Conservation (phyloP, 2,888 invertebrate genomes). For the Syrphus vitripennis region DNA sequence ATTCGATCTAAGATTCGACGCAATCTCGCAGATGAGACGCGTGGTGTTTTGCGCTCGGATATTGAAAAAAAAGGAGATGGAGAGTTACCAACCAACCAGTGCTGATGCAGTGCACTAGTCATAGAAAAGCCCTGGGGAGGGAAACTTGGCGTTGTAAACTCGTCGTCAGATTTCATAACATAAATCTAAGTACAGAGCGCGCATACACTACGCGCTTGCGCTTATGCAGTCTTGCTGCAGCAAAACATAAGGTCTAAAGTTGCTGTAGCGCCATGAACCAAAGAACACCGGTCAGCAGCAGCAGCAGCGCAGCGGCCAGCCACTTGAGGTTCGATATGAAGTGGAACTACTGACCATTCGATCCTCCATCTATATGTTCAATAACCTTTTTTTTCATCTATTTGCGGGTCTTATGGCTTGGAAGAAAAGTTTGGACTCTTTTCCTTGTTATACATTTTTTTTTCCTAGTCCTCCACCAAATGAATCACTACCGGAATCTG, state of each 20-base stretch:
- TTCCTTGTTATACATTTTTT: not conserved
- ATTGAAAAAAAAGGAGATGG: constrained; percentile 8
- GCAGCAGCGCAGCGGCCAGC: not conserved
- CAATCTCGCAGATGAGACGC: constrained; percentile 58
- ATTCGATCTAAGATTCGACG: constrained; percentile 66
- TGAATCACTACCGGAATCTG: constrained; percentile 69
- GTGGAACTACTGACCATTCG: constrained; percentile 37
- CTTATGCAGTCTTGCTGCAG: not conserved
- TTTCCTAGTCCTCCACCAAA: constrained; percentile 49
- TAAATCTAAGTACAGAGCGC: constrained; percentile 47
- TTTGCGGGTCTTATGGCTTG: not conserved
- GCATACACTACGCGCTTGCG: constrained; percentile 7
- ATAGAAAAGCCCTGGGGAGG: constrained; percentile 48
- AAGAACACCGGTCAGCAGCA: constrained; percentile 55
- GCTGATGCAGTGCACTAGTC: not conserved
- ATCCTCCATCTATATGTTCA: constrained; percentile 28
- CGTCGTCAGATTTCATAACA: constrained; percentile 72
- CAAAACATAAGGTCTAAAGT: constrained; percentile 48
- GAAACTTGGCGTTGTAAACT: constrained; percentile 63
- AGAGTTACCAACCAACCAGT: not conserved
- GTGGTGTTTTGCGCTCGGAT: not conserved
- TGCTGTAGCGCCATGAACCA: constrained; percentile 62
- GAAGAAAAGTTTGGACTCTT: constrained; percentile 56
- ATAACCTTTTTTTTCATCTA: constrained; percentile 33
- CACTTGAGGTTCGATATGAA: not conserved